Conservation (phyloP, 30 jellyfish, hydroid and myxozoan genomes). For the Nemopilema nomurai region DNA sequence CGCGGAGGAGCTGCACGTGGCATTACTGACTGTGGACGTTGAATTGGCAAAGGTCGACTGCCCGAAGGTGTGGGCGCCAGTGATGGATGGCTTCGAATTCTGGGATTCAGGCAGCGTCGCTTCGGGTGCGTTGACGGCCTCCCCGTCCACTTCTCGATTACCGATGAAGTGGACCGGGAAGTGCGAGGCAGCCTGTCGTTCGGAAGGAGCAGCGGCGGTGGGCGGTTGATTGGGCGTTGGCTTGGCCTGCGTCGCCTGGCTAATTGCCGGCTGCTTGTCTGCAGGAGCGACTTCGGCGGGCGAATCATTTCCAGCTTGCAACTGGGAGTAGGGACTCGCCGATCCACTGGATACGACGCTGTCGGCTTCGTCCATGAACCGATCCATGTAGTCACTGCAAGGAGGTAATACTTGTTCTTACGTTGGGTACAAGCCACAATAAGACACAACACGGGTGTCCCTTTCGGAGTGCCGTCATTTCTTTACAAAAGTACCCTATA, state of each 20-base stretch:
- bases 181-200: constrained; percentile 7
- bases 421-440: too few relatives aligned
- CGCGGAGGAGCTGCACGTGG: not conserved
- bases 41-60: not conserved
- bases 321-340: constrained; percentile 83
- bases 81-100: not conserved
- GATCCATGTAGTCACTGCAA: constrained; percentile 95
- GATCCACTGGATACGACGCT: constrained; percentile 86
- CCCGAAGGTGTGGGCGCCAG: not conserved
- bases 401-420: not conserved
- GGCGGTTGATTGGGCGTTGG: constrained; percentile 9
- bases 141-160: not conserved
- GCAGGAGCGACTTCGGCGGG: constrained; percentile 36
- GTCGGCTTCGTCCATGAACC: constrained; percentile 93
- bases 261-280: not conserved
- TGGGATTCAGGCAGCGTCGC: not conserved
- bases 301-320: constrained; percentile 34
- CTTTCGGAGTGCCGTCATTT: too few relatives aligned
- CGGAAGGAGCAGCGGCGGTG: not conserved
- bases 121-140: constrained; percentile 2
- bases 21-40: not conserved
- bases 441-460: too few relatives aligned
- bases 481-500: too few relatives aligned
- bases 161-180: not conserved
- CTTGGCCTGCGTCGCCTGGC: constrained; percentile 5